A percentile compares a stretch with the other conserved stretches of the same genome.
Conservation (phyloP, 2,113 vertebrate species). For the Ahaetulla prasina region DNA sequence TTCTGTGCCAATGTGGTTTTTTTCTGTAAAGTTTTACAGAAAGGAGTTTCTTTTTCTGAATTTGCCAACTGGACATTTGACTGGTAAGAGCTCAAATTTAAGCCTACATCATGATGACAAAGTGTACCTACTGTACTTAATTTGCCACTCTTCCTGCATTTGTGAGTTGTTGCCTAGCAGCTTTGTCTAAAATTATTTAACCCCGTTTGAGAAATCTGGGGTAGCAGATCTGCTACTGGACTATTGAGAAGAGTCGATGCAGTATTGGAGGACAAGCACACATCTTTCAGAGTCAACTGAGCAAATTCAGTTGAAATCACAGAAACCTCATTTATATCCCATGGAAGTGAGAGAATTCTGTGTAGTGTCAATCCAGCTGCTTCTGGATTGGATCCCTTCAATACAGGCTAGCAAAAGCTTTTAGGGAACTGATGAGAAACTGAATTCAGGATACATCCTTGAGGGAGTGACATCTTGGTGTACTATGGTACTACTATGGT, state of each 20-base stretch:
- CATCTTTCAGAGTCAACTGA: neutral
- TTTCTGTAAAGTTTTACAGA: too few relatives aligned
- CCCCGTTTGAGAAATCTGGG: neutral
- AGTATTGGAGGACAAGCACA: neutral
- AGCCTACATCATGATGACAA: neutral
- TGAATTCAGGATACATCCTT: neutral
- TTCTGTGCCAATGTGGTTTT: too few relatives aligned
- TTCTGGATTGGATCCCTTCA: neutral
- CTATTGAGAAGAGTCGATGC: neutral
- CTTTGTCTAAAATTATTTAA: neutral
- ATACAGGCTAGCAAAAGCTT: neutral
- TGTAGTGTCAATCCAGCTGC: neutral
- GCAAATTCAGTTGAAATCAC: neutral
- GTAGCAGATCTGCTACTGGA: neutral
- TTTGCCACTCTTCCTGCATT: neutral
- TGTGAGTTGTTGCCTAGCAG: neutral
- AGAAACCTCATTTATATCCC: neutral
- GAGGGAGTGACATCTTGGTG: neutral
- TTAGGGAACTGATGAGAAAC: neutral
- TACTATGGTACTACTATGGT: too few relatives aligned
- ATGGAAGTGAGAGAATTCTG: neutral
- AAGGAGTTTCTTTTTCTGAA: too few relatives aligned
- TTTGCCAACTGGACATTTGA: too few relatives aligned
- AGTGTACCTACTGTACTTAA: neutral
- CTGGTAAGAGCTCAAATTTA: neutral